Evolutionary conservation across 2,888 invertebrate species (phyloP).

Genomic region (Psococerastis gibbosa): DNA sequence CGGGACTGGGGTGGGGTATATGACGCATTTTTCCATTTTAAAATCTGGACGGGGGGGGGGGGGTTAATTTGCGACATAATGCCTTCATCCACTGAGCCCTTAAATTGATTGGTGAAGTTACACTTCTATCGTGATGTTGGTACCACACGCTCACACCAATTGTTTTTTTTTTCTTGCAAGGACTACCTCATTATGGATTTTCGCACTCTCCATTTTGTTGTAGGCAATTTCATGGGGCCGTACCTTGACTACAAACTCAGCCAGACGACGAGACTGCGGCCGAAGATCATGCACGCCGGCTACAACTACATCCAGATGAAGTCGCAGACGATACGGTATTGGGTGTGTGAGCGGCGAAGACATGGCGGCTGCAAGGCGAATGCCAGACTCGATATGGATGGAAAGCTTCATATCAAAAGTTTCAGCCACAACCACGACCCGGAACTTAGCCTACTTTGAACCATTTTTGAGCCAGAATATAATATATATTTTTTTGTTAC

Average conservation of each 20-base stretch:
- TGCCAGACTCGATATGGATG: not conserved
- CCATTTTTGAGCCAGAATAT: too few species aligned
- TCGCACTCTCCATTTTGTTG: too few species aligned
- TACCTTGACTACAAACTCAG: constrained; percentile 1
- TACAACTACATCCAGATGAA: constrained; percentile 3
- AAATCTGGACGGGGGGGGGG: too few species aligned
- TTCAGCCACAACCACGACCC: constrained; percentile 1
- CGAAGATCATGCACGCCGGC: not conserved
- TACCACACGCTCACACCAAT: not conserved
- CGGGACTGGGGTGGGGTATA: too few species aligned
- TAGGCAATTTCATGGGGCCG: too few species aligned
- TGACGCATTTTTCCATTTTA: too few species aligned
- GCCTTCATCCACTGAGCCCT: too few species aligned
- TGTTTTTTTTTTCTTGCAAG: not conserved
- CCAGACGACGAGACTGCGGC: not conserved
- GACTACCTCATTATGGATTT: not conserved
- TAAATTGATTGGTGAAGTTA: too few species aligned
- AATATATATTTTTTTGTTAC: too few species aligned
- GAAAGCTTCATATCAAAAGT: not conserved
- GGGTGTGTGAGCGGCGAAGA: constrained; percentile 7
- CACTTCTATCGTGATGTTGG: too few species aligned
- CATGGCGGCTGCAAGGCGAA: not conserved
- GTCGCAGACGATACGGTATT: not conserved
- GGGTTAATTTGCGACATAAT: too few species aligned
- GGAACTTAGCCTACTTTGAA: too few species aligned